Base-by-base conservation (phyloP, 2,113 vertebrate genomes). In the Corydoras maculifer region DNA sequence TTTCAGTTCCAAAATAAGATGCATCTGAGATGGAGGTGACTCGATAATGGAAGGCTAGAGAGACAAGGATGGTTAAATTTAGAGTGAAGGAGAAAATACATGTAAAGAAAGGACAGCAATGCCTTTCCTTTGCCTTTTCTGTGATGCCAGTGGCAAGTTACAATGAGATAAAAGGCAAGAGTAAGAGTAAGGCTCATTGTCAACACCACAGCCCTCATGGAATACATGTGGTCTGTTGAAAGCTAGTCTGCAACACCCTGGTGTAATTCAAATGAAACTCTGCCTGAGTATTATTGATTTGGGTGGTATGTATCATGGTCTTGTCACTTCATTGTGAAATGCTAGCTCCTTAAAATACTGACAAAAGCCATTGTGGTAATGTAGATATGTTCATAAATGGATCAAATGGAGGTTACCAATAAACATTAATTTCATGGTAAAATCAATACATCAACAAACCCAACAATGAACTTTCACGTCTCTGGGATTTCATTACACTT, bases 381-480 rank as follows among this genome's bases (percentile, higher is more conserved):
- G 74, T 75, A 76, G 25, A 79, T 77, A 84, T 75, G 51, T 78
- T 68, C 79, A 76, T 35, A 67, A 7, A 58, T 54, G 67, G 51
- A 69, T 73, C 58, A 30, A 60, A 55, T 60, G 70, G 62, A 77
- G 75, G 59, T 78, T 58, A 75, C 75, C 57, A 79, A 82, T 80
- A 50, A 78, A 58, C 55, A 62, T 54, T 62, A 70, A 68, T 72
- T 67, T 70, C 72, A 12, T 29, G 9, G 49, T 68, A 70, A 55
- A 59, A 49, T 60, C 18, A 30, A 70, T 63, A 77, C 69, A 74
- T 82, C 77, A 81, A 48, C 80, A 64, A 74, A 61, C 62, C 53
- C 63, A 75, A 43, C 35, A 69, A 85, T 8, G n/a, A 75, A 78
- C 75, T 86, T 81, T 85, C 78, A 63, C 53, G 75, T 83, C 80